Evolutionary conservation across 2,113 vertebrate genomes (phyloP), one percentile per base, ranked within the genome.

Genomic region (Silurus meridionalis): DNA sequence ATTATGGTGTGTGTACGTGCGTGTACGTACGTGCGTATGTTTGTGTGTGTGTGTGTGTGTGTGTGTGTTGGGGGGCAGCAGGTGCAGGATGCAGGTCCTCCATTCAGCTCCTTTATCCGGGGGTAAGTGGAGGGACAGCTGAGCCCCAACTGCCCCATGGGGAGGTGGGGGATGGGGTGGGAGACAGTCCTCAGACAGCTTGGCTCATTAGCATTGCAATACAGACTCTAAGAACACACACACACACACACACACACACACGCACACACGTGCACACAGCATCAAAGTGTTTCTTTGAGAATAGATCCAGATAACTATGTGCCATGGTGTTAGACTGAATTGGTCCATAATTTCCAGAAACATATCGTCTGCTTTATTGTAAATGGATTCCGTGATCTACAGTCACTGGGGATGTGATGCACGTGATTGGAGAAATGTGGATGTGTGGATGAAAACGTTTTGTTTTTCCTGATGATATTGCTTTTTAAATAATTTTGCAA

Each of bases 151-250:
- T 69, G 80, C 50, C 85, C 78, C 88, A 11, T 81, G 60, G 86
- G 88, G 88, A 85, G 71, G 85, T 64, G 87, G 69, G 86, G 82
- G 80, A 61, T 53, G 66, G 82, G 83, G 88, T 67, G 74, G 80
- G 61, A 88, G 87, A 83, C 80, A 83, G 85, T 89, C 83, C 79
- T 85, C 63, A 85, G 89, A 90, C 92, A 92, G 92, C 93, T 90
- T 91, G 89, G 86, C 85, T 90, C 87, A 92, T 92, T 92, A 91
- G 91, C 91, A 91, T 92, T 86, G 88, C 85, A 90, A 91, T 87
- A 87, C 88, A 91, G 88, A 85, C 86, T 87, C 85, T 71, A 83
- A 46, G 88, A 86, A 87, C 80, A 61, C 77, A 81, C 52, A 75
- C n/a, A 75, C 21, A 75, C 4, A 25, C 52, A 75, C 37, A 15